Percentiles rank a stretch among this genome's conserved stretches.
These are phyloP conservation scores for Acronicta leporina DNA, from an alignment of 2,888 invertebrate species.

Conservation along the genomic window DNA sequence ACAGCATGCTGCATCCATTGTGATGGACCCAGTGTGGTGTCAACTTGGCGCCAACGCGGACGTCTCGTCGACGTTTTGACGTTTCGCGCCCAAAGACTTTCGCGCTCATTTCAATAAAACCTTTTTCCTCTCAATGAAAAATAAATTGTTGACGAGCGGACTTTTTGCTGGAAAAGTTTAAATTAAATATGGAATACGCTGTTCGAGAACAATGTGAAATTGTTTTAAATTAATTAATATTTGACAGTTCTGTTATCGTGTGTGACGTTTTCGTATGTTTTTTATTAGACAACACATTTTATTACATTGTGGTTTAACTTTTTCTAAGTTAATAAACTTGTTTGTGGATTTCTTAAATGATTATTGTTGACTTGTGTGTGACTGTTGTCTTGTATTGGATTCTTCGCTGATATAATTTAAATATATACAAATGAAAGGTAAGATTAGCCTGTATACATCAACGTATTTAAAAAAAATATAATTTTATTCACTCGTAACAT, in stretches of 20 bases:
- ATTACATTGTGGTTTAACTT: conserved; percentile 9
- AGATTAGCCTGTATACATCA: not conserved
- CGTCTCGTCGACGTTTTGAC: conserved; percentile 64
- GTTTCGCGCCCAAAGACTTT: conserved; percentile 56
- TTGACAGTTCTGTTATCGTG: conserved; percentile 42
- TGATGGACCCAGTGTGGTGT: conserved; percentile 64
- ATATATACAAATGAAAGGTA: conserved; percentile 30
- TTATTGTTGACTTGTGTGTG: conserved; percentile 40
- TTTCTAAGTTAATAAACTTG: conserved; percentile 10
- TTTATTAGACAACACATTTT: conserved; percentile 5
- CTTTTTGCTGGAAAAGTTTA: conserved; percentile 45
- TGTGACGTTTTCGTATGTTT: conserved; percentile 28
- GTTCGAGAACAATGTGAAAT: conserved; percentile 30
- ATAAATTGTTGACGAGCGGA: conserved; percentile 31
- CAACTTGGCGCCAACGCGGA: conserved; percentile 62
- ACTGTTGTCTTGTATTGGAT: conserved; percentile 29
- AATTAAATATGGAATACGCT: conserved; percentile 43
- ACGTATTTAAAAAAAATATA: not conserved
- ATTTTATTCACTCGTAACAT: no score
- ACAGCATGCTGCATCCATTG: conserved; percentile 47
- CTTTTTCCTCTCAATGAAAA: conserved; percentile 28
- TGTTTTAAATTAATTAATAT: conserved; percentile 50
- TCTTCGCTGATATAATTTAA: conserved; percentile 2
- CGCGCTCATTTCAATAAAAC: conserved; percentile 46
- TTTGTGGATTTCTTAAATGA: conserved; percentile 24